These are phyloP conservation scores for Pediacus dermestoides DNA, from an alignment of 2,888 invertebrate species.

Conservation along the genomic window DNA sequence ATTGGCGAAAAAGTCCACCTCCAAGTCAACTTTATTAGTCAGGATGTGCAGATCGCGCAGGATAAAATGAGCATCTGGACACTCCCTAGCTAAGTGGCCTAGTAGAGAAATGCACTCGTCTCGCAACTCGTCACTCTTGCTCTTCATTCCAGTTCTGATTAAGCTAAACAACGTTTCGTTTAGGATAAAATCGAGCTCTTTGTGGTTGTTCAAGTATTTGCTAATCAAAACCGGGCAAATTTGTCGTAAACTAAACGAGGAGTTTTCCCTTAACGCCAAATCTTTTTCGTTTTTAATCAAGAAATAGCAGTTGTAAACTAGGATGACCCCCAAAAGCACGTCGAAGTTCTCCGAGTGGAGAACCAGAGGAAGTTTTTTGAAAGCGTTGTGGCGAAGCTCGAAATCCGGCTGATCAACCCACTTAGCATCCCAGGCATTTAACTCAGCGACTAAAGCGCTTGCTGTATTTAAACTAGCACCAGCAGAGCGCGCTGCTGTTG, in stretches of 20 bases:
- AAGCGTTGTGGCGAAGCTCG: conserved; percentile 73
- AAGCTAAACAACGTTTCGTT: conserved; percentile 70
- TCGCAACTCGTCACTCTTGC: conserved; percentile 66
- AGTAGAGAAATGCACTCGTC: conserved; percentile 78
- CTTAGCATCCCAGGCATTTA: conserved; percentile 84
- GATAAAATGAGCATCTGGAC: conserved; percentile 66
- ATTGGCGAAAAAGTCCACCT: conserved; percentile 94
- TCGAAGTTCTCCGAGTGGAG: conserved; percentile 54
- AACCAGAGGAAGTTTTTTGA: conserved; percentile 63
- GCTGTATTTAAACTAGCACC: conserved; percentile 47
- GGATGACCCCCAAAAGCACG: conserved; percentile 64
- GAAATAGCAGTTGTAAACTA: conserved; percentile 80
- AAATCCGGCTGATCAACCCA: conserved; percentile 96
- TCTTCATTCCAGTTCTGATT: conserved; percentile 69
- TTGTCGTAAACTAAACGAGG: conserved; percentile 69
- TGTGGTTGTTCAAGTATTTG: conserved; percentile 52
- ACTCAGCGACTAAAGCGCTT: conserved; percentile 58
- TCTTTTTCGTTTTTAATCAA: conserved; percentile 77
- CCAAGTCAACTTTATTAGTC: conserved; percentile 68
- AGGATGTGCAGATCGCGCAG: conserved; percentile 67
- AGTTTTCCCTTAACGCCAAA: conserved; percentile 75
- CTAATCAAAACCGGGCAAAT: conserved; percentile 64
- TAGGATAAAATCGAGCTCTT: conserved; percentile 65
- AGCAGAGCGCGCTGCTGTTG: conserved; percentile 55
- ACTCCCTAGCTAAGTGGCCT: conserved; percentile 71